A percentile compares a stretch with the other conserved stretches of the same genome.
These are phyloP conservation scores for Volucella inflata DNA, from an alignment of 2,888 invertebrate species.

Conservation along the genomic window DNA sequence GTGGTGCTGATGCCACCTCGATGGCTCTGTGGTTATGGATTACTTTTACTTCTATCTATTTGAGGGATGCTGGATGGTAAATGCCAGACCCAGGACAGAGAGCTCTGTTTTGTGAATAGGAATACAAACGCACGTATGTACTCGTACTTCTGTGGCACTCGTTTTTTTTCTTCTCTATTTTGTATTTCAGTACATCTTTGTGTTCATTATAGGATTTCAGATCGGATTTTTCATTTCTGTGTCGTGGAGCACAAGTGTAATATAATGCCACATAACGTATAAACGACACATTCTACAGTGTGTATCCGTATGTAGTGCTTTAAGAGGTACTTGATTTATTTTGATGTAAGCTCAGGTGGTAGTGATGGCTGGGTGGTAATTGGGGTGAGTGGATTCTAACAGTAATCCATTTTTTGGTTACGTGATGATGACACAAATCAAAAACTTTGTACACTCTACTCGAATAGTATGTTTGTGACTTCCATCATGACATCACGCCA, in stretches of 20 bases:
- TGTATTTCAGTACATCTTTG: neutral
- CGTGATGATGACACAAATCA: slow-evolving; percentile 56
- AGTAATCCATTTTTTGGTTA: slow-evolving; percentile 49
- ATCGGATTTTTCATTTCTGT: slow-evolving; percentile 26
- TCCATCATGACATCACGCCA: slow-evolving; percentile 6
- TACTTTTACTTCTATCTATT: slow-evolving; percentile 42
- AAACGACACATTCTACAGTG: slow-evolving; percentile 37
- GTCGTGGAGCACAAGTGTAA: neutral
- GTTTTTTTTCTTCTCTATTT: no score
- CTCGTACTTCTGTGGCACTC: slow-evolving; percentile 1
- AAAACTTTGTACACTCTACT: slow-evolving; percentile 17
- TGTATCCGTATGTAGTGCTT: neutral
- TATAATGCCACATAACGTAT: neutral
- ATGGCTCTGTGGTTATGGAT: slow-evolving; percentile 20
- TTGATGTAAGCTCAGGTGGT: slow-evolving; percentile 35
- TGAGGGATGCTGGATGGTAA: slow-evolving; percentile 5
- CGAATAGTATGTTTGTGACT: neutral
- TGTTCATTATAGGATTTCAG: slow-evolving; percentile 36
- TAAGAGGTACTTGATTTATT: slow-evolving; percentile 37
- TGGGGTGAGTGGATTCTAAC: slow-evolving; percentile 59
- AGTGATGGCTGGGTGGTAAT: slow-evolving; percentile 39
- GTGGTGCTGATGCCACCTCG: slow-evolving; percentile 7
- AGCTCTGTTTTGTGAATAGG: neutral
- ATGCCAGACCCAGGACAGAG: slow-evolving; percentile 5
- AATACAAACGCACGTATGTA: slow-evolving; percentile 13